A percentile compares a stretch with the other conserved stretches of the same genome.
Evolutionary conservation across 2,113 vertebrate genomes (phyloP).

Genomic region (Alosa alosa): DNA sequence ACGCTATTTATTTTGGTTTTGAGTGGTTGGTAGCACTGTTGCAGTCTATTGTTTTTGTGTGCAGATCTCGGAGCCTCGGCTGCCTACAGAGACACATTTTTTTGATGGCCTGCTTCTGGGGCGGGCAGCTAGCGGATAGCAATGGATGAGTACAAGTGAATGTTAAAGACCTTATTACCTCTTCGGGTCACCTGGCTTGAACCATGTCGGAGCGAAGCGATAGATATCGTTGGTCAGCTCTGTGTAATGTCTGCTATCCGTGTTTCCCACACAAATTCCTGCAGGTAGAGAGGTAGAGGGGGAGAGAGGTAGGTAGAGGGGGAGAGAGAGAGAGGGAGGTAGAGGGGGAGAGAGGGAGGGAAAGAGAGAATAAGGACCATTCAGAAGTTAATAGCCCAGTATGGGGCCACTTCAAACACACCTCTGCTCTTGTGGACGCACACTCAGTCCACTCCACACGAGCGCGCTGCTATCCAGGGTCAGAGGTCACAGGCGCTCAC

Average conservation of each 20-base stretch:
- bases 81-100: no score
- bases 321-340: not conserved
- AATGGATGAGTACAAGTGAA: not conserved
- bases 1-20: no score
- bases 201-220: conserved; percentile 77
- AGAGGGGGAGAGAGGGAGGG: conserved; percentile 24
- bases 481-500: conserved; percentile 56
- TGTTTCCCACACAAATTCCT: conserved; percentile 86
- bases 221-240: conserved; percentile 80
- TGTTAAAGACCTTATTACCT: conserved; percentile 67
- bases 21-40: no score
- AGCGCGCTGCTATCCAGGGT: no score
- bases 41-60: no score
- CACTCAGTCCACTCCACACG: not conserved
- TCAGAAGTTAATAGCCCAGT: not conserved
- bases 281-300: conserved; percentile 34
- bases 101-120: no score
- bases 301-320: not conserved
- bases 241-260: conserved; percentile 86
- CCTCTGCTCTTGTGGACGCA: no score
- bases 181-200: conserved; percentile 67
- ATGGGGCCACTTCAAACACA: not conserved
- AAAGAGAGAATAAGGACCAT: not conserved
- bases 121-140: no score
- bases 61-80: no score